Conservation (phyloP, 2,113 vertebrate species). For the Peromyscus maniculatus region DNA sequence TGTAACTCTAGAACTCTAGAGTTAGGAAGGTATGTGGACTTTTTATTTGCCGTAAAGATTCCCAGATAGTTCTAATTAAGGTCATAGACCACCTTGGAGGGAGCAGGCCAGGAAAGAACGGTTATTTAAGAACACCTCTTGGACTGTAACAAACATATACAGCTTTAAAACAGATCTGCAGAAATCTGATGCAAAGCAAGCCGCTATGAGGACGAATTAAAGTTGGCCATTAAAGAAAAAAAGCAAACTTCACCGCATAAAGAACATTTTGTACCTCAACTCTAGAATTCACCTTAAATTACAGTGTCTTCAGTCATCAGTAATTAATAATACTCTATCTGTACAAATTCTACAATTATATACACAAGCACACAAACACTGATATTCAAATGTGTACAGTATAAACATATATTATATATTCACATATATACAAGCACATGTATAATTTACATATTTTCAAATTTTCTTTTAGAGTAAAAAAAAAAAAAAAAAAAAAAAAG, state of each 20-base stretch:
- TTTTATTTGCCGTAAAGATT: constrained; percentile 85
- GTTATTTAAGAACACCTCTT: constrained; percentile 74
- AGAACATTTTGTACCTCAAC: constrained; percentile 65
- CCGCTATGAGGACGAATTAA: constrained; percentile 54
- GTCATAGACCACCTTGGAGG: constrained; percentile 85
- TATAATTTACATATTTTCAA: constrained; percentile 81
- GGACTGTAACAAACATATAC: constrained; percentile 56
- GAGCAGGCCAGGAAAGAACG: constrained; percentile 49
- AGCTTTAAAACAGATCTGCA: constrained; percentile 70
- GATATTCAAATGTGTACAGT: constrained; percentile 75
- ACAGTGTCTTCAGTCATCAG: constrained; percentile 63
- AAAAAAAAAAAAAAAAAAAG: not conserved
- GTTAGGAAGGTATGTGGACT: constrained; percentile 70
- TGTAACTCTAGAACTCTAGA: constrained; percentile 84
- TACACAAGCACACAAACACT: constrained; percentile 73
- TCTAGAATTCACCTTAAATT: constrained; percentile 77
- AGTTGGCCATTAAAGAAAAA: constrained; percentile 61
- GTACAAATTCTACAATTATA: constrained; percentile 79
- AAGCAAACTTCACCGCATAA: constrained; percentile 52
- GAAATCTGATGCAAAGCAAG: constrained; percentile 62
- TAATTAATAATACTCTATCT: constrained; percentile 71
- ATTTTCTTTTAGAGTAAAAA: constrained; percentile 62
- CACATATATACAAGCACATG: constrained; percentile 80
- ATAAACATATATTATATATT: constrained; percentile 79
- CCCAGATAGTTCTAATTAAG: constrained; percentile 82